A percentile compares a stretch with the other conserved stretches of the same genome.
phyloP scores from a whole-genome alignment of 2,797 vertebrate species.

The Myotis myotis region DNA sequence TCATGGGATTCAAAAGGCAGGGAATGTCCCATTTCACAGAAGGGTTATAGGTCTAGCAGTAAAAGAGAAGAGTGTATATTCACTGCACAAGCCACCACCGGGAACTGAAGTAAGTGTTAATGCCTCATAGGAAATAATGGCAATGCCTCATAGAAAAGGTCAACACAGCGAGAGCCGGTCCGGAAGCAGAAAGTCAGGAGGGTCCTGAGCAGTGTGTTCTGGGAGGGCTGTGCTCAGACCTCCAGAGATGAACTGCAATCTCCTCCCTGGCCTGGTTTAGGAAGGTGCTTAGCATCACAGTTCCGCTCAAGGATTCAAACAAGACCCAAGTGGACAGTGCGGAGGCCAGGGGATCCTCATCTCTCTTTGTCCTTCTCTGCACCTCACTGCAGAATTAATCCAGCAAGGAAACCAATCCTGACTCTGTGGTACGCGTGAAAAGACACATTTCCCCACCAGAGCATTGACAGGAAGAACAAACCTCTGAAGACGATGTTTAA shows the following conservation, averaged over 20 bases:
- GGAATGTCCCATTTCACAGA: not conserved
- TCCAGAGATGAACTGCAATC: not conserved
- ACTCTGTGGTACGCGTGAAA: not conserved
- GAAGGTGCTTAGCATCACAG: not conserved
- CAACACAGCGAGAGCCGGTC: not conserved
- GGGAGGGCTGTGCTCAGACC: not conserved
- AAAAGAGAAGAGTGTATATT: not conserved
- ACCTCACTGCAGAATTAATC: not conserved
- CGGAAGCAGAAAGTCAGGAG: not conserved
- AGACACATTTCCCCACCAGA: not conserved
- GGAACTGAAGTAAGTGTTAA: not conserved
- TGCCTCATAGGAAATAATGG: not conserved
- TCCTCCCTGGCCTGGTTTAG: not conserved
- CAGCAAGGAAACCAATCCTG: not conserved
- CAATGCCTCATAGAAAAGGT: not conserved
- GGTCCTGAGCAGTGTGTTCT: not conserved
- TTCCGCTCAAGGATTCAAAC: not conserved
- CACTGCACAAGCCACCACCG: not conserved
- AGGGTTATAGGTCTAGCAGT: not conserved
- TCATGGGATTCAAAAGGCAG: not conserved
- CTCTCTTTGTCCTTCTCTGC: not conserved
- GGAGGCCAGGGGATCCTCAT: not conserved
- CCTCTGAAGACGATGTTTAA: not conserved
- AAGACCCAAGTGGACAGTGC: not conserved
- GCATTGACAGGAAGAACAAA: not conserved